phyloP scores from a whole-genome alignment of 2,113 vertebrate species.

The Vireo altiloquus region DNA sequence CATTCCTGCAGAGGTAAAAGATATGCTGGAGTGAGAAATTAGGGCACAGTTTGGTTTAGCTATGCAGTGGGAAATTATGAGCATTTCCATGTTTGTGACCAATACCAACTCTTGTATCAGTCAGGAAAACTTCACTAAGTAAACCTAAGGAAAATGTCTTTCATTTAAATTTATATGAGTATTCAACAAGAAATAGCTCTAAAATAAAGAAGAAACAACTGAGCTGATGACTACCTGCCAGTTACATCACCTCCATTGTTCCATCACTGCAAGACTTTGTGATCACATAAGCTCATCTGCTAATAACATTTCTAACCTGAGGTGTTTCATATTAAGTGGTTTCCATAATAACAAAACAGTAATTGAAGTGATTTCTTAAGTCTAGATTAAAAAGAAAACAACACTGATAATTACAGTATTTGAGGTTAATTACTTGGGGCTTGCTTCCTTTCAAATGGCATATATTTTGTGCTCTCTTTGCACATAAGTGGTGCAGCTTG shows the following conservation, averaged over 20 bases:
- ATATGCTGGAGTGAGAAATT: neutral
- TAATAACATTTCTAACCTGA: slow-evolving; percentile 7
- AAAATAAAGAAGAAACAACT: neutral
- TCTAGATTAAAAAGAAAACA: neutral
- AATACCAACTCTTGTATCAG: neutral
- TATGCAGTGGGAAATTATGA: neutral
- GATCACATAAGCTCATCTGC: neutral
- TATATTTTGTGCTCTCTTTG: neutral
- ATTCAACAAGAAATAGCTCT: neutral
- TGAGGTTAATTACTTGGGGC: slow-evolving; percentile 33
- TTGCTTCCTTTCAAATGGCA: slow-evolving; percentile 13
- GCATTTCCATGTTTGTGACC: neutral
- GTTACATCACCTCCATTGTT: neutral
- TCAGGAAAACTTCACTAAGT: neutral
- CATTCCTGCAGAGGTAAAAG: neutral
- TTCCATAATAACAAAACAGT: slow-evolving; percentile 30
- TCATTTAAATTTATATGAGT: neutral
- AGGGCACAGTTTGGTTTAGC: neutral
- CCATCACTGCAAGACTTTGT: neutral
- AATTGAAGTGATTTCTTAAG: slow-evolving; percentile 16
- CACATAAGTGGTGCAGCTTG: neutral
- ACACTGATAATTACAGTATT: slow-evolving; percentile 44
- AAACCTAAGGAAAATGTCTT: neutral
- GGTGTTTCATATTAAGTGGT: neutral
- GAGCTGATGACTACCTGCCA: neutral